These are phyloP conservation scores for Nomada ferruginata DNA, from an alignment of 2,888 invertebrate genomes.

Conservation along the genomic window DNA sequence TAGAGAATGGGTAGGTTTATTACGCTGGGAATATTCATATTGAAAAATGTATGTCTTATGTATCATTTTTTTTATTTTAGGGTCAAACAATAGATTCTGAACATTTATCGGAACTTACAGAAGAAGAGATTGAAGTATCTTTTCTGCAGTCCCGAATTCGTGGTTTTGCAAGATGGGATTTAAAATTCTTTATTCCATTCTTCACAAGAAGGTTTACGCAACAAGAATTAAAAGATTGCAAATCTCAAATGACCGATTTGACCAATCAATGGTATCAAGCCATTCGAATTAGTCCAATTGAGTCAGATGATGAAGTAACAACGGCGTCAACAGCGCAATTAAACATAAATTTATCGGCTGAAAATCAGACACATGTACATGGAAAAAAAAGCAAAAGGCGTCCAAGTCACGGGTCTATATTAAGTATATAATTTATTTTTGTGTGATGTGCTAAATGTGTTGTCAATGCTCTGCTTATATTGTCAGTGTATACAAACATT, in stretches of 20 bases:
- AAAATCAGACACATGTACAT: slow-evolving; percentile 68
- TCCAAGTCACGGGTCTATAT: slow-evolving; percentile 81
- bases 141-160: slow-evolving; percentile 92
- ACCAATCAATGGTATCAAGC: slow-evolving; percentile 99
- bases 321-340: slow-evolving; percentile 80
- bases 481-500: slow-evolving; percentile 42
- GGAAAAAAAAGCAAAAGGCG: slow-evolving; percentile 73
- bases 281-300: slow-evolving; percentile 94
- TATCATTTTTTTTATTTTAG: slow-evolving; percentile 76
- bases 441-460: slow-evolving; percentile 57
- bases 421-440: slow-evolving; percentile 78
- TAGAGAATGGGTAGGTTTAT: slow-evolving; percentile 92
- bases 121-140: slow-evolving; percentile 95
- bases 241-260: slow-evolving; percentile 97
- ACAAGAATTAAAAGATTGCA: slow-evolving; percentile 97
- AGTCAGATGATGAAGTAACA: slow-evolving; percentile 91
- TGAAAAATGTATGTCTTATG: background rate
- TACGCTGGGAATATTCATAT: background rate
- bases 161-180: slow-evolving; percentile 96
- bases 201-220: slow-evolving; percentile 98
- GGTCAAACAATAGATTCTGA: slow-evolving; percentile 97
- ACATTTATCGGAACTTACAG: slow-evolving; percentile 95
- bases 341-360: slow-evolving; percentile 71
- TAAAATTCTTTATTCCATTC: slow-evolving; percentile 97
- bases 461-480: slow-evolving; percentile 50